These are phyloP conservation scores for Coremacera marginata DNA, from an alignment of 2,888 invertebrate genomes.

Conservation along the genomic window DNA sequence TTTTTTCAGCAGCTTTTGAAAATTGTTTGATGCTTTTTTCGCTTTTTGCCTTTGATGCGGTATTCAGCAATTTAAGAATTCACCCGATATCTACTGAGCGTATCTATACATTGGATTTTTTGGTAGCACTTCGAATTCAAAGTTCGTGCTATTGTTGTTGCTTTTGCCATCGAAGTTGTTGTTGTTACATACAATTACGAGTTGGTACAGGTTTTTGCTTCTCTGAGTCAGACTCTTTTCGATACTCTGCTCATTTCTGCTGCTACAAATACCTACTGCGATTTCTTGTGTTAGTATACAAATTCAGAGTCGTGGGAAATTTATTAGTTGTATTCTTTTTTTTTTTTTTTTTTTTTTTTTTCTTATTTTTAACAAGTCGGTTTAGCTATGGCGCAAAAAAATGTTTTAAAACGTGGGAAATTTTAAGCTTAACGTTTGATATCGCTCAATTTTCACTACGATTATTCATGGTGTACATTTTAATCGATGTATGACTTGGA, in stretches of 20 bases:
- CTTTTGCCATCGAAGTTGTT: conserved; percentile 44
- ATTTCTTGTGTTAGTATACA: conserved; percentile 53
- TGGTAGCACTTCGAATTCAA: not conserved
- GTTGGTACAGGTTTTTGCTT: conserved; percentile 14
- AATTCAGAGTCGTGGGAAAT: conserved; percentile 64
- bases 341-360: conserved; percentile 11
- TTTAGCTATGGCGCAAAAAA: conserved; percentile 27
- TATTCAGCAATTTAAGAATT: conserved; percentile 2
- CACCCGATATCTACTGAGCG: not conserved
- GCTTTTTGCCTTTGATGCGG: not conserved
- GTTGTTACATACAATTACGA: conserved; percentile 41
- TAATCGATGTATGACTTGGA: no score
- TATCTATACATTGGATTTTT: not conserved
- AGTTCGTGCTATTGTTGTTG: not conserved
- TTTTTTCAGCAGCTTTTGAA: not conserved
- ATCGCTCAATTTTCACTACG: conserved; percentile 18
- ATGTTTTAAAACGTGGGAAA: conserved; percentile 43
- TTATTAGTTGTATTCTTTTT: conserved; percentile 48
- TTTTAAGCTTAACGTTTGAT: conserved; percentile 30
- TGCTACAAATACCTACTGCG: conserved; percentile 32
- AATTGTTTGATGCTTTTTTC: not conserved
- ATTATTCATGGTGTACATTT: not conserved
- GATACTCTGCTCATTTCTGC: conserved; percentile 19
- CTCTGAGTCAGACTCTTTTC: not conserved
- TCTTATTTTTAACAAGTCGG: conserved; percentile 24